Conservation (phyloP, 2,797 vertebrate species). For the Hoplostethus atlanticus region DNA sequence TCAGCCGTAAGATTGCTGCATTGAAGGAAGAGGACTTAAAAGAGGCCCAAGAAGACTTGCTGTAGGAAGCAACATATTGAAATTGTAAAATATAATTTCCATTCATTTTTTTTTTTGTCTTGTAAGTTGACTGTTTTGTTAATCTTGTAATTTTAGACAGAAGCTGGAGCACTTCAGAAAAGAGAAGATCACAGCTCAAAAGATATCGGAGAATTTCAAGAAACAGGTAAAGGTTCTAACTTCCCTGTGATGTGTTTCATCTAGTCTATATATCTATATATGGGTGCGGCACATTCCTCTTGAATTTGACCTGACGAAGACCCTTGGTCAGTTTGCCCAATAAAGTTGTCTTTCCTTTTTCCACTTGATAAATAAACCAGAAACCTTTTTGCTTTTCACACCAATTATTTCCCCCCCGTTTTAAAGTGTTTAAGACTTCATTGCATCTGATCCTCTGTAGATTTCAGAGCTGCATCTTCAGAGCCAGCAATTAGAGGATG, state of each 20-base stretch:
- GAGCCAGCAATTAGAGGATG: slow-evolving; percentile 87
- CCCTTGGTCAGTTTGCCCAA: too few species aligned
- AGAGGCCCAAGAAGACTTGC: slow-evolving; percentile 86
- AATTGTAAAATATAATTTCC: rapidly evolving
- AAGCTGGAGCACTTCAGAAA: slow-evolving; percentile 87
- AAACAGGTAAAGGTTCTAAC: slow-evolving; percentile 84
- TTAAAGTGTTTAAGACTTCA: neutral
- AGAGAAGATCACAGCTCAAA: slow-evolving; percentile 87
- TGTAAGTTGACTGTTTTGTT: neutral
- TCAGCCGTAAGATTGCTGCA: slow-evolving; percentile 84
- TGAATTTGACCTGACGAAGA: too few species aligned
- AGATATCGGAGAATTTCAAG: slow-evolving; percentile 86
- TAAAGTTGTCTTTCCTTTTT: too few species aligned
- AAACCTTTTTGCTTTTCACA: neutral
- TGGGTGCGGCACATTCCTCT: too few species aligned
- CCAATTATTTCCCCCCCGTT: neutral
- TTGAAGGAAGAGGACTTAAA: slow-evolving; percentile 89
- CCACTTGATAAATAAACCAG: neutral
- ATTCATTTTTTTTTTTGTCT: neutral
- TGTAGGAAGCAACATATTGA: slow-evolving; percentile 78
- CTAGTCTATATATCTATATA: too few species aligned
- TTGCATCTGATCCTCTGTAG: slow-evolving; percentile 71
- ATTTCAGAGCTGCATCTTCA: slow-evolving; percentile 86
- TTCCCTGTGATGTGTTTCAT: too few species aligned
- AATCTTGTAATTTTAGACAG: slow-evolving; percentile 76